Conservation (phyloP, 1,140 invertebrate genomes). For the Papilio dardanus region DNA sequence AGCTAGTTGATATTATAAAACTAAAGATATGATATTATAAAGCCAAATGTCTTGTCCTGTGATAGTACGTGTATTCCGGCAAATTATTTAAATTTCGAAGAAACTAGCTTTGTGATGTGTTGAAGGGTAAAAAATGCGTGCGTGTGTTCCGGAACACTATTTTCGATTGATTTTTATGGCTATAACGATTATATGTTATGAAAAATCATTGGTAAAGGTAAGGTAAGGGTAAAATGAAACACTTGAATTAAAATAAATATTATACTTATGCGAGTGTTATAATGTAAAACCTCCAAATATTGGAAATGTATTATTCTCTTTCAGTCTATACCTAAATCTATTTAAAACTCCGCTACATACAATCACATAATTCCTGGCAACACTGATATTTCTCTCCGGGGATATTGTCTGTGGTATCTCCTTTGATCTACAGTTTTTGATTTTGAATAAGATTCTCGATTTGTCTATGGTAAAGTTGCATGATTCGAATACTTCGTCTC, state of each 20-base stretch:
- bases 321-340: slow-evolving; percentile 72
- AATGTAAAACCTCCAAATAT: slow-evolving; percentile 70
- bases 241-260: not conserved
- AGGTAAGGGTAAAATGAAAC: not conserved
- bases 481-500: slow-evolving; percentile 60
- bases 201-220: not conserved
- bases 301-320: slow-evolving; percentile 57
- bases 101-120: too few relatives aligned
- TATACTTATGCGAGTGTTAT: slow-evolving; percentile 53
- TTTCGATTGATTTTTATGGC: too few relatives aligned
- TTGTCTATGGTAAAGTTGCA: slow-evolving; percentile 50
- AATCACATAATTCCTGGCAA: slow-evolving; percentile 43
- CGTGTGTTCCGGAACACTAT: too few relatives aligned
- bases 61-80: too few relatives aligned
- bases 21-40: too few relatives aligned
- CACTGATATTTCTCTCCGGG: slow-evolving; percentile 39
- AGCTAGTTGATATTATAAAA: too few relatives aligned
- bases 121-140: too few relatives aligned
- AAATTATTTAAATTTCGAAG: too few relatives aligned
- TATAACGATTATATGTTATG: too few relatives aligned
- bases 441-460: slow-evolving; percentile 57
- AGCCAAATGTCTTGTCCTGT: too few relatives aligned
- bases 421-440: slow-evolving; percentile 62
- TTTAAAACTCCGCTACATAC: slow-evolving; percentile 62
- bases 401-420: slow-evolving; percentile 40